Evolutionary conservation across 2,113 vertebrate species (phyloP), one percentile per base, ranked within the genome.

Genomic region (Furnarius figulus): DNA sequence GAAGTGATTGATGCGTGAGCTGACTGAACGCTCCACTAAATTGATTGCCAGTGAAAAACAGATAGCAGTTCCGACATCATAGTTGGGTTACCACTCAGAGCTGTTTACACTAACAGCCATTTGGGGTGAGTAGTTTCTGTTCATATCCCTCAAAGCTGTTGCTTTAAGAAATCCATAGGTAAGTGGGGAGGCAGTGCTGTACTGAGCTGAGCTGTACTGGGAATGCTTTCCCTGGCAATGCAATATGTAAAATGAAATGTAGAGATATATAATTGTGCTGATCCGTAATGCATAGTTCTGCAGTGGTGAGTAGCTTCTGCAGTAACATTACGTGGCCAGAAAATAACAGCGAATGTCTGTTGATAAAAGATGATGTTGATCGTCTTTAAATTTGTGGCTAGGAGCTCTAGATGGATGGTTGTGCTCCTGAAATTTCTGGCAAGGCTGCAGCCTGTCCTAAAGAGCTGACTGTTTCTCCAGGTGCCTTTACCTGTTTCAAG

Each of bases 21-120:
- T 77, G 75, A 62, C 90, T 80, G 85, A 91, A 83, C 21, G 10
- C 81, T 87, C 80, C 50, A 12, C 53, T 79, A 79, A 90, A 93
- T 49, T 83, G 84, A 87, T 92, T 91, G 67, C 78, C 61, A 25
- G 85, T 39, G 76, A 74, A 90, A 83, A 94, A 85, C 58, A 91
- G 84, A 91, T n/a, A 93, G 62, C 66, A 44, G 83, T 58, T 92
- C 86, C 30, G 85, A 95, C 90, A 89, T 95, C 79, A 96, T 94
- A 86, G 90, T 75, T 74, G 88, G 82, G 71, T 82, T 79, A 68
- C 72, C 21, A 10, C 79, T 88, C 78, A 7, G 37, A 12, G 31
- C 23, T 82, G 42, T 79, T 95, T 85, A 66, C 33, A 4, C 74
- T 68, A 58, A 91, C 85, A 70, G 78, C 91, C 81, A 49, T 94